These are phyloP conservation scores for Ernsta delagoae DNA, from an alignment of 2,888 invertebrate genomes.

Conservation along the genomic window DNA sequence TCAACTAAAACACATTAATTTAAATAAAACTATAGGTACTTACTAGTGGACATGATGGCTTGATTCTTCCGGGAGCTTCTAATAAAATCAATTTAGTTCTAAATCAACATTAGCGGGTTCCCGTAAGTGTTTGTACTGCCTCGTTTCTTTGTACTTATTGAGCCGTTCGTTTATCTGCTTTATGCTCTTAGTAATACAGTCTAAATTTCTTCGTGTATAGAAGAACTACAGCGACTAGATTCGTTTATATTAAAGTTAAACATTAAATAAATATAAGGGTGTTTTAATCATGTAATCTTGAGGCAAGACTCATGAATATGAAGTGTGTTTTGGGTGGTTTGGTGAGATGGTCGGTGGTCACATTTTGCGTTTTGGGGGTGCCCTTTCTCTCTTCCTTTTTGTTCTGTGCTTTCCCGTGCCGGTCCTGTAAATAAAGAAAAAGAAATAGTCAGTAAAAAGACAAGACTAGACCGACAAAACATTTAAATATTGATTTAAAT, in stretches of 20 bases:
- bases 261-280: constrained; percentile 72
- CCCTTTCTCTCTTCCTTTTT: constrained; percentile 47
- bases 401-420: constrained; percentile 49
- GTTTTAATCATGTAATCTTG: constrained; percentile 63
- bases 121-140: constrained; percentile 68
- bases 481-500: too few species aligned
- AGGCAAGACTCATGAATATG: constrained; percentile 73
- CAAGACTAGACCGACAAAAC: too few species aligned
- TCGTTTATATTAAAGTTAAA: constrained; percentile 75
- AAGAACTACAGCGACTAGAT: constrained; percentile 83
- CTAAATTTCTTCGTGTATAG: constrained; percentile 74
- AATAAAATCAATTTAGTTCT: constrained; percentile 72
- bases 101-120: constrained; percentile 77
- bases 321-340: constrained; percentile 61
- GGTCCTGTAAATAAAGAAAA: constrained; percentile 62
- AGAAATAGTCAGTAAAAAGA: neutral
- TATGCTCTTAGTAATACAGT: constrained; percentile 58
- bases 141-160: constrained; percentile 72
- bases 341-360: constrained; percentile 75
- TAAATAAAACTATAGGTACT: constrained; percentile 51
- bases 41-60: constrained; percentile 76
- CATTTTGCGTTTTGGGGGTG: constrained; percentile 63
- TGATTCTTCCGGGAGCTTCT: constrained; percentile 64
- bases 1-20: too few species aligned
- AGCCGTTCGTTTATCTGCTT: constrained; percentile 47